phyloP scores from a whole-genome alignment of 2,888 invertebrate species.

The Chesias legatella region DNA sequence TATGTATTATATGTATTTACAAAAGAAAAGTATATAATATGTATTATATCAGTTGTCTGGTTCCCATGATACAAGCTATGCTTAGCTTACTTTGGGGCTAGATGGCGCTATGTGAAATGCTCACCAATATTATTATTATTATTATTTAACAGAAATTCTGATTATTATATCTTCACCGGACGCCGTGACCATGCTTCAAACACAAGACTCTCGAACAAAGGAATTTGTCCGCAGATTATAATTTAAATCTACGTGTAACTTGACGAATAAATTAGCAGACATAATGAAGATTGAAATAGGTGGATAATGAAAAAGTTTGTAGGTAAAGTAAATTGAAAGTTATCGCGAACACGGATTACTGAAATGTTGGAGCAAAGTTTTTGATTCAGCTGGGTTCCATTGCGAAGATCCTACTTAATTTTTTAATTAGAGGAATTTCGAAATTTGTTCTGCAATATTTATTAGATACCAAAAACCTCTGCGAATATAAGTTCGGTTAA shows the following conservation, averaged over 20 bases:
- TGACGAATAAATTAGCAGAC: constrained; percentile 14
- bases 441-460: neutral
- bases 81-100: too few relatives aligned
- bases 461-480: too few relatives aligned
- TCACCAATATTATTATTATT: too few relatives aligned
- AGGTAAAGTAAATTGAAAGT: constrained; percentile 22
- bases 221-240: constrained; percentile 5
- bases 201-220: constrained; percentile 3
- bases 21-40: too few relatives aligned
- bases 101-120: too few relatives aligned
- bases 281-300: constrained; percentile 19
- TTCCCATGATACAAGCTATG: too few relatives aligned
- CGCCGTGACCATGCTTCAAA: neutral
- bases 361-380: constrained; percentile 25
- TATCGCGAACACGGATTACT: constrained; percentile 25
- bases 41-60: too few relatives aligned
- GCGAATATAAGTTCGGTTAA: too few relatives aligned
- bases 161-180: too few relatives aligned
- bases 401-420: constrained; percentile 21
- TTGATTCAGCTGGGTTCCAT: constrained; percentile 26
- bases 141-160: too few relatives aligned
- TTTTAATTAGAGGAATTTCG: constrained; percentile 19
- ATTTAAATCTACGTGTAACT: constrained; percentile 15
- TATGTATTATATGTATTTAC: too few relatives aligned
- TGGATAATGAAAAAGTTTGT: constrained; percentile 25